Evolutionary conservation across 1,140 invertebrate species (phyloP), one percentile per base, ranked within the genome.

Genomic region (Idris sp.): DNA sequence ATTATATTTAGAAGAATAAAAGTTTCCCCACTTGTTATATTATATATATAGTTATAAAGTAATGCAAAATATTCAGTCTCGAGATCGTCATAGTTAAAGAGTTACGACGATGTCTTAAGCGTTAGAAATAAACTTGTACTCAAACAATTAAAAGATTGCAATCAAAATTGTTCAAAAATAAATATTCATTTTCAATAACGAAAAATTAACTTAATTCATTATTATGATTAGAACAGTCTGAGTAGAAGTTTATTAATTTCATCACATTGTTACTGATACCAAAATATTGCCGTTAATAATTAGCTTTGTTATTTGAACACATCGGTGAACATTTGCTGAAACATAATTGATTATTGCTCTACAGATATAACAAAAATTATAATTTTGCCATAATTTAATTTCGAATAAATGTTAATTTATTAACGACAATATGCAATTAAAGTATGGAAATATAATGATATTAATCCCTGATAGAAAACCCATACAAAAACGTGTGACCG

Each of bases 1-100:
- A n/a, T n/a, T n/a, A n/a, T n/a, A n/a, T 65, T 73, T 73, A 65
- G 44, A 73, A 73, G 59, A 65, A 73, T 73, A 65, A 48, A 65
- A 65, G 7, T 53, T 64, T 30, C 41, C 14, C 48, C 28, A n/a
- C 59, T 59, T 25, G 13, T 65, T 65, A n/a, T n/a, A n/a, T n/a
- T n/a, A n/a, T n/a, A n/a, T 59, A 43, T 44, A 56, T 28, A 56
- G 7, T 43, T 64, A 48, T n/a, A 61, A 59, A 35, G 30, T 58
- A 65, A 74, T 65, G 69, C 59, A 74, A 58, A 73, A 74, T 74
- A 65, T 65, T 74, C 69, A 74, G 69, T 74, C 69, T 74, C 69
- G 31, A 53, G 25, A 61, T n/a, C 38, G 49, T 53, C 48, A 53
- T 59, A 51, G 36, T 10, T 13, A 10, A 62, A 56, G 58, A 40